Evolutionary conservation across 1,140 invertebrate species (phyloP), one percentile per base, ranked within the genome.

Genomic region (Aphelenchoides besseyi): DNA sequence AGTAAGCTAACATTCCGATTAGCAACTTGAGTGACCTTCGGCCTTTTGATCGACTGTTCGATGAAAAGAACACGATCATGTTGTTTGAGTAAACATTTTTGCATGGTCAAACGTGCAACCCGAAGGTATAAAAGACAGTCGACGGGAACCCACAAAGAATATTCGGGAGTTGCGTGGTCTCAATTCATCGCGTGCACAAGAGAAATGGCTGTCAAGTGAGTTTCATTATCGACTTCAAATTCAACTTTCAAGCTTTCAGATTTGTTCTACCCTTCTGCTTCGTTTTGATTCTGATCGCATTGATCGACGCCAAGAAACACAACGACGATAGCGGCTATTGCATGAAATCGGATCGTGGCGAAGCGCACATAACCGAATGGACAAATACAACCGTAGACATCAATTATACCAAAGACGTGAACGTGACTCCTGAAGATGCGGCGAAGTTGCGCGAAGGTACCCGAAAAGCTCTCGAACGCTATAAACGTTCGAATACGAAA

Each of bases 131-230:
- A 48, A 48, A 48, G 41, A 12, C 12, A 23, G 41, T 48, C 12
- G 12, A 23, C 23, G 41, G 12, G 41, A 48, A 16, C 41, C 12
- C 12, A 23, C 41, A n/a, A n/a, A 23, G 41, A 48, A 48, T 48
- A 23, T 48, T 48, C 41, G 41, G 41, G 41, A 48, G 41, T 48
- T 48, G 41, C 41, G 41, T 48, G 41, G n/a, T n/a, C n/a, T n/a
- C n/a, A 48, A 23, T 48, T 23, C 41, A 16, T 23, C 41, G 41
- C 41, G 12, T 48, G 41, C 41, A n/a, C n/a, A n/a, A n/a, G n/a
- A n/a, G n/a, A n/a, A n/a, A n/a, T n/a, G n/a, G n/a, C n/a, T n/a
- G n/a, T n/a, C n/a, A n/a, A n/a, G n/a, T n/a, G n/a, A n/a, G n/a
- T n/a, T n/a, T n/a, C n/a, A n/a, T n/a, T n/a, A n/a, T n/a, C n/a